phyloP scores from a whole-genome alignment of 2,888 invertebrate genomes.

The Noctua comes region DNA sequence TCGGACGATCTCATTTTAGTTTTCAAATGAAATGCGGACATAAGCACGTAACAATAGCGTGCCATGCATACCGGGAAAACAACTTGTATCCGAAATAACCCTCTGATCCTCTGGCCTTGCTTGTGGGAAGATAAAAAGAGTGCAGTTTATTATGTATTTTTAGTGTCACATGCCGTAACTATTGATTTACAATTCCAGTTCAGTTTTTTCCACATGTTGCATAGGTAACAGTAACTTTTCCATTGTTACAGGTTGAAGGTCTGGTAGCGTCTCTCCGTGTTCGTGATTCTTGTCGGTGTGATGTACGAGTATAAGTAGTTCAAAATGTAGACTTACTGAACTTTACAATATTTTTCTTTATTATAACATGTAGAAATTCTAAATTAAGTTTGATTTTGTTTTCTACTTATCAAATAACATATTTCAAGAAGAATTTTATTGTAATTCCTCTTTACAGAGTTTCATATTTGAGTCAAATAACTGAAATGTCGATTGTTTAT shows the following conservation, averaged over 20 bases:
- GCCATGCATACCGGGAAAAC: background rate
- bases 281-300: constrained; percentile 50
- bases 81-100: background rate
- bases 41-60: background rate
- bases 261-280: constrained; percentile 57
- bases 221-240: constrained; percentile 10
- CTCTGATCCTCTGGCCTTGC: background rate
- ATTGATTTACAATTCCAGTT: background rate
- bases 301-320: constrained; percentile 42
- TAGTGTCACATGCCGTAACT: background rate
- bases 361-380: constrained; percentile 19
- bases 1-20: too few species aligned
- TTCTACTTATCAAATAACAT: constrained; percentile 42
- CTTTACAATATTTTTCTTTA: constrained; percentile 37
- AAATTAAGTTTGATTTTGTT: constrained; percentile 37
- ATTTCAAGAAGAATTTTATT: constrained; percentile 34
- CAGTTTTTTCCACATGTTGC: too few species aligned
- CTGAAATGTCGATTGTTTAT: constrained; percentile 27
- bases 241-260: constrained; percentile 72
- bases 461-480: constrained; percentile 24
- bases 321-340: constrained; percentile 47
- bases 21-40: background rate
- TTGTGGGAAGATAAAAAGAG: constrained; percentile 1
- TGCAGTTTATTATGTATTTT: background rate
- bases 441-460: constrained; percentile 23